Evolutionary conservation across 2,113 vertebrate genomes (phyloP).

Genomic region (Equus przewalskii): DNA sequence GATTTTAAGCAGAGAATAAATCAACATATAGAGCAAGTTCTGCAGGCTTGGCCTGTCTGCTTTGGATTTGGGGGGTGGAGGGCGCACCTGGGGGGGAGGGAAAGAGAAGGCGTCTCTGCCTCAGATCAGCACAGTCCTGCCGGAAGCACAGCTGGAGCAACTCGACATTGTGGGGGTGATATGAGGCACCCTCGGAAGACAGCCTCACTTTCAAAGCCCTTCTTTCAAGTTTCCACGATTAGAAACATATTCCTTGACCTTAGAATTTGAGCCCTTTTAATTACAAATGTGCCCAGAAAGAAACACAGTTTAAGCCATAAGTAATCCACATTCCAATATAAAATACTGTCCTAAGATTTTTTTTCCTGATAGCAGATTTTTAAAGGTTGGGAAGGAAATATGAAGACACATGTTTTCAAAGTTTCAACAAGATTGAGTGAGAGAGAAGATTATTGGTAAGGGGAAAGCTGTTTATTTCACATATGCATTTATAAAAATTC

Average conservation of each 20-base stretch:
- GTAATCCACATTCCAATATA: not conserved
- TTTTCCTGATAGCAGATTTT: not conserved
- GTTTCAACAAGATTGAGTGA: not conserved
- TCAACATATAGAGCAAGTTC: not conserved
- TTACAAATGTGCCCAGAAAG: not conserved
- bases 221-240: not conserved
- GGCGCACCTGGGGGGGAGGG: too few species aligned
- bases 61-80: too few species aligned
- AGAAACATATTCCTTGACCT: not conserved
- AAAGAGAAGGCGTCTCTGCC: not conserved
- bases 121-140: not conserved
- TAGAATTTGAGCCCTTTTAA: not conserved
- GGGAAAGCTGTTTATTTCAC: not conserved
- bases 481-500: not conserved
- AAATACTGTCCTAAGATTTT: not conserved
- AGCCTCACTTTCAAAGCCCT: not conserved
- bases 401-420: not conserved
- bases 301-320: not conserved
- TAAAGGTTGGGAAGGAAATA: not conserved
- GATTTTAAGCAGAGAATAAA: not conserved
- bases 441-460: not conserved
- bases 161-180: not conserved
- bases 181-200: not conserved
- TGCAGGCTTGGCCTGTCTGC: not conserved
- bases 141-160: not conserved